Conservation (phyloP, 2,113 vertebrate species). For the Columba janthina region DNA sequence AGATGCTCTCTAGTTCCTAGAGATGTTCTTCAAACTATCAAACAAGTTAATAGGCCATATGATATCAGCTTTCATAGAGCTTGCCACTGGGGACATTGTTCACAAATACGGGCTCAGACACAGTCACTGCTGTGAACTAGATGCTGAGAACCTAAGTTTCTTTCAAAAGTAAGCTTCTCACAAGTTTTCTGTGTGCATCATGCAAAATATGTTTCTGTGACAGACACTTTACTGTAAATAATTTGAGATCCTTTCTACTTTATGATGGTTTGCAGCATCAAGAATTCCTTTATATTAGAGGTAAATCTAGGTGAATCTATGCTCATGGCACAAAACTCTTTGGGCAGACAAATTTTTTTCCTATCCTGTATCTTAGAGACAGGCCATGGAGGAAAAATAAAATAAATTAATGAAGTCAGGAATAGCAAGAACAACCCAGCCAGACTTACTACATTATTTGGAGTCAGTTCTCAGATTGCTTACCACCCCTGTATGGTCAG, state of each 20-base stretch:
- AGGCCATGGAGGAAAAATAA: neutral
- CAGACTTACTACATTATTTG: neutral
- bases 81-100: neutral
- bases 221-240: neutral
- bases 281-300: neutral
- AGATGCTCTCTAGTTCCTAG: neutral
- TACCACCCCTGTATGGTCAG: neutral
- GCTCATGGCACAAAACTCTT: neutral
- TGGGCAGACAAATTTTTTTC: neutral
- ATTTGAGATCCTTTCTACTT: neutral
- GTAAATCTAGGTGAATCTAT: neutral
- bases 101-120: neutral
- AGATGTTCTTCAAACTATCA: neutral
- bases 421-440: neutral
- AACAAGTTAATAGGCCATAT: neutral
- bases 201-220: neutral
- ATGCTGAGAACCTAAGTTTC: neutral
- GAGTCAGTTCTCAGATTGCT: neutral
- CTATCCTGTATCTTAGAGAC: neutral
- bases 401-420: neutral
- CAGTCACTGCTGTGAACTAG: neutral
- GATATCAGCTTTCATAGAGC: neutral
- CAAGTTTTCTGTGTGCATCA: neutral
- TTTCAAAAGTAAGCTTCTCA: neutral
- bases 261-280: neutral